These are phyloP conservation scores for Pogonocherus hispidulus DNA, from an alignment of 2,888 invertebrate species.

Conservation along the genomic window DNA sequence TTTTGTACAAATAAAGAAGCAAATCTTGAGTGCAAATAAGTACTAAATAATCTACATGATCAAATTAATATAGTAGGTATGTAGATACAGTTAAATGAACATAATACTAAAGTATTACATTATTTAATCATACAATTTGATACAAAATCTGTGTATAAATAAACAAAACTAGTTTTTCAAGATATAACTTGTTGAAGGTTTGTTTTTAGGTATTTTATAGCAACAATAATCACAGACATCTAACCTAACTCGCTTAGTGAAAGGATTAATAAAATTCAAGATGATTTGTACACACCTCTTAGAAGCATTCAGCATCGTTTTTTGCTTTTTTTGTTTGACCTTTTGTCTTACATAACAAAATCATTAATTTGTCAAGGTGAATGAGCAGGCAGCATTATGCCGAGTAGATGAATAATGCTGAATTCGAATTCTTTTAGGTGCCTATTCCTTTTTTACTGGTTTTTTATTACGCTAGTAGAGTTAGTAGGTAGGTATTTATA, in stretches of 20 bases:
- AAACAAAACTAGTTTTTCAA: conserved; percentile 7
- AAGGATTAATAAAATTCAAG: not conserved
- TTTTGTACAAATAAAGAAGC: too few species aligned
- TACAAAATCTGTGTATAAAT: not conserved
- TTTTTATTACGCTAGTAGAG: not conserved
- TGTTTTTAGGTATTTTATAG: not conserved
- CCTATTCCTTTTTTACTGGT: too few species aligned
- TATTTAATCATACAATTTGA: too few species aligned
- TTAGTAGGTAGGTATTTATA: not conserved
- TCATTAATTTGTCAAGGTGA: conserved; percentile 22
- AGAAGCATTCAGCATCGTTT: conserved; percentile 1
- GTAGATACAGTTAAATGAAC: too few species aligned
- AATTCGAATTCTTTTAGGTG: conserved; percentile 9
- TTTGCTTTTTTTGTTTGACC: conserved; percentile 8
- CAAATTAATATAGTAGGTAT: too few species aligned
- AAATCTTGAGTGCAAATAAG: too few species aligned
- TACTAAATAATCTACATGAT: too few species aligned
- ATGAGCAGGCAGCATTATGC: not conserved
- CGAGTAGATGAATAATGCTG: not conserved
- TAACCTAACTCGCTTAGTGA: not conserved
- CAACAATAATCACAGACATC: conserved; percentile 7
- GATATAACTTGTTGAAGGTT: not conserved
- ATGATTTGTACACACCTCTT: conserved; percentile 1
- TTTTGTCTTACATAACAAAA: conserved; percentile 10
- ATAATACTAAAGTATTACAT: too few species aligned